Base-by-base conservation (phyloP, 2,113 vertebrate genomes). In the Nasalis larvatus region DNA sequence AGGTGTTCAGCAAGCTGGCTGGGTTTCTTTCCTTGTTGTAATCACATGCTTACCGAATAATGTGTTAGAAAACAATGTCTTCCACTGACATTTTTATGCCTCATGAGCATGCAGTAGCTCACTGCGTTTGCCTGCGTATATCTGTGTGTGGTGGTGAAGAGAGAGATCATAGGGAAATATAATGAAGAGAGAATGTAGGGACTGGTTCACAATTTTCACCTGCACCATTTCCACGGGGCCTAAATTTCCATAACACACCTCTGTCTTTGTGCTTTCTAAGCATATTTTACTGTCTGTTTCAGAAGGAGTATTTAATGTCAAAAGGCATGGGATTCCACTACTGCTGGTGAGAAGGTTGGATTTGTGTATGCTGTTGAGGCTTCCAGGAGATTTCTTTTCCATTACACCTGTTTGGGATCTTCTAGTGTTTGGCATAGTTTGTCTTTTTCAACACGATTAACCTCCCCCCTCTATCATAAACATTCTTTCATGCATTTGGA, bases 351-450 rank as follows among this genome's bases (percentile, higher is more conserved):
- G 78, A 40, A 85, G 66, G 12, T 3, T 83, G 23, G 17, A 6
- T 35, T 17, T 73, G 54, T 42, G 42, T 17, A 0, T 23, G 42
- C 30, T 42, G 54, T 56, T 17, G 2, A 4, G 16, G 23, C n/a
- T 82, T 60, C 69, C 73, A 91, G 63, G 3, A 76, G 56, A 52
- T 45, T 77, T 89, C 32, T 35, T 20, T 97, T 58, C 77, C 27
- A 6, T 68, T 83, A 42, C 87, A 98, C 97, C 97, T 97, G 94
- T 56, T 92, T 66, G 85, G 69, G 52, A 90, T 92, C 83, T 74
- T 69, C 77, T 45, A 20, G 66, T 27, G n/a, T 95, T 96, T 74
- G 42, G 16, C 84, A 87, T 40, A 80, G 85, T 91, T 80, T 85
- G 81, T 78, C 89, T 95, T 96, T 95, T 92, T 82, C 86, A 85